These are phyloP conservation scores for Microdon myrmicae DNA, from an alignment of 2,888 invertebrate genomes.

Conservation along the genomic window DNA sequence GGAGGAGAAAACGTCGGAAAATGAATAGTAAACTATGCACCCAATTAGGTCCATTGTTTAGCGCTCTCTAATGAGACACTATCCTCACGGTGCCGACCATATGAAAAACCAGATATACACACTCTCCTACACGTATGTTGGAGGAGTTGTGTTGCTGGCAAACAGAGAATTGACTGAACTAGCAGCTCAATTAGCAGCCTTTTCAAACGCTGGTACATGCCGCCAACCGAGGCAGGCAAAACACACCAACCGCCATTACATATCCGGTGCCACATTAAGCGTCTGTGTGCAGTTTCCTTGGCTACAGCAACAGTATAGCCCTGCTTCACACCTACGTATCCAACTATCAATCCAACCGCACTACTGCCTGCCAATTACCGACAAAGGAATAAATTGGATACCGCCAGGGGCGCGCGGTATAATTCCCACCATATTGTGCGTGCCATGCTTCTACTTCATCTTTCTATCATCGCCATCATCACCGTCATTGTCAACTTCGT, in stretches of 20 bases:
- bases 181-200: slow-evolving; percentile 51
- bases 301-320: slow-evolving; percentile 9
- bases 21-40: slow-evolving; percentile 34
- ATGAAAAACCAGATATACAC: too few relatives aligned
- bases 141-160: too few relatives aligned
- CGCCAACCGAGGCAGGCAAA: slow-evolving; percentile 19
- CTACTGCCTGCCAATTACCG: slow-evolving; percentile 32
- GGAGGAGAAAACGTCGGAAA: too few relatives aligned
- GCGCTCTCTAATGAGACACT: slow-evolving; percentile 44
- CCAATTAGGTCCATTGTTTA: slow-evolving; percentile 47
- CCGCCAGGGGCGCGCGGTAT: slow-evolving; percentile 1
- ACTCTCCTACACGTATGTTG: too few relatives aligned
- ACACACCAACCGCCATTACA: slow-evolving; percentile 1
- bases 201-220: slow-evolving; percentile 38
- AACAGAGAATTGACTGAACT: slow-evolving; percentile 47
- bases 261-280: slow-evolving; percentile 15
- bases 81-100: slow-evolving; percentile 36
- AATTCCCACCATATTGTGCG: slow-evolving; percentile 19
- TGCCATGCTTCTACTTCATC: slow-evolving; percentile 1
- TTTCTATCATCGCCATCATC: background rate
- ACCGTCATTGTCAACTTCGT: background rate
- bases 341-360: slow-evolving; percentile 6
- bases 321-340: slow-evolving; percentile 22
- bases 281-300: slow-evolving; percentile 21
- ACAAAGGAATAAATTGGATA: slow-evolving; percentile 35